Evolutionary conservation across 1,140 invertebrate genomes (phyloP).

Genomic region (Leptinotarsa texana): DNA sequence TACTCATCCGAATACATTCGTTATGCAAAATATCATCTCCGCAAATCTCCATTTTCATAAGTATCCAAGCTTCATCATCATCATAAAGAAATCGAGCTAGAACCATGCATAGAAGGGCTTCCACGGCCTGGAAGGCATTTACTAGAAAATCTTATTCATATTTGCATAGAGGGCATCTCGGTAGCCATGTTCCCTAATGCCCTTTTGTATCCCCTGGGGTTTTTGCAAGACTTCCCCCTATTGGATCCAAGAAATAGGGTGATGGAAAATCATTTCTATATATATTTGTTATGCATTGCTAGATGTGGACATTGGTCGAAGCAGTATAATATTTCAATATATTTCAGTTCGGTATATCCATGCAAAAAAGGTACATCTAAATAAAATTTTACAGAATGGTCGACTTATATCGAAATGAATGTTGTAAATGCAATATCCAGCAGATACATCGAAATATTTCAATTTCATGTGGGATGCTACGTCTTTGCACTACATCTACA

Average conservation of each 20-base stretch:
- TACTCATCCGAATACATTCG: too few relatives aligned
- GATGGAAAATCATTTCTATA: constrained; percentile 39
- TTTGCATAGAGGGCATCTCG: constrained; percentile 45
- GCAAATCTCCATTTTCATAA: constrained; percentile 23
- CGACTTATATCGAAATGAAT: constrained; percentile 33
- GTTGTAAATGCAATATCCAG: constrained; percentile 29
- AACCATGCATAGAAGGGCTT: constrained; percentile 30
- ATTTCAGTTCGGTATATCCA: constrained; percentile 37
- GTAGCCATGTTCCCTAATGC: constrained; percentile 37
- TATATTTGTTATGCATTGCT: constrained; percentile 52
- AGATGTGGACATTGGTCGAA: constrained; percentile 49
- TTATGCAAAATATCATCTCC: background rate
- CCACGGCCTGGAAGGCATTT: constrained; percentile 26
- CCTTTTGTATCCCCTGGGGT: constrained; percentile 34
- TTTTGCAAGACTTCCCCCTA: constrained; percentile 33
- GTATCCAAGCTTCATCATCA: constrained; percentile 34
- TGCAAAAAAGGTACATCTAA: constrained; percentile 38
- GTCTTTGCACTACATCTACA: background rate
- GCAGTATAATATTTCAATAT: constrained; percentile 51
- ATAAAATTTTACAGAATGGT: constrained; percentile 35
- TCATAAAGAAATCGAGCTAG: constrained; percentile 38
- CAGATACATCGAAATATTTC: constrained; percentile 15
- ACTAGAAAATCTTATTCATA: constrained; percentile 48
- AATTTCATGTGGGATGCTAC: constrained; percentile 2
- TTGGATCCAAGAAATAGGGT: constrained; percentile 44